A percentile compares a stretch with the other conserved stretches of the same genome.
phyloP scores from a whole-genome alignment of 2,113 vertebrate species.

The Nesospiza acunhae region DNA sequence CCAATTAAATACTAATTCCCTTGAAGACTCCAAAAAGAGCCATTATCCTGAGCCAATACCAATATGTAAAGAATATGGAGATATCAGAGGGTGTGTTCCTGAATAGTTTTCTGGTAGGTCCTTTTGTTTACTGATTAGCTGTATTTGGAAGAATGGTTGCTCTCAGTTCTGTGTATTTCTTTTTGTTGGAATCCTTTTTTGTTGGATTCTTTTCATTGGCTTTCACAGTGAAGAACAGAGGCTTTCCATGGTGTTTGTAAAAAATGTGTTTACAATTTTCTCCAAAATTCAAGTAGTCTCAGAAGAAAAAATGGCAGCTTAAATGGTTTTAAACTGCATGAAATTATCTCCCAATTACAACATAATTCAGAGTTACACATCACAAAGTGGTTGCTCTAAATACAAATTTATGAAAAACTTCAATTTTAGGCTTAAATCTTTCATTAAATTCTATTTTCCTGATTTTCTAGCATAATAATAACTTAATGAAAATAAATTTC shows the following conservation, averaged over 20 bases:
- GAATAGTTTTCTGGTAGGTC: not conserved
- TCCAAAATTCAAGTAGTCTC: not conserved
- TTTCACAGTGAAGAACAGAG: not conserved
- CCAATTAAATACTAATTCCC: not conserved
- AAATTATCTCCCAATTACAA: not conserved
- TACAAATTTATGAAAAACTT: not conserved
- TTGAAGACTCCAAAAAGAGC: not conserved
- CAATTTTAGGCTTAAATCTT: not conserved
- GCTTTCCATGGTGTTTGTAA: not conserved
- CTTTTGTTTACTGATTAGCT: not conserved
- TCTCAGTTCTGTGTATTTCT: not conserved
- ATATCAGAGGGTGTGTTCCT: not conserved
- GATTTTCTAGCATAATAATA: not conserved
- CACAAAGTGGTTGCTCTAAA: not conserved
- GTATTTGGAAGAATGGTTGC: not conserved
- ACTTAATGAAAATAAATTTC: slow-evolving; percentile 1
- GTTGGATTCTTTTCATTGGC: not conserved
- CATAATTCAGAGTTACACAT: not conserved
- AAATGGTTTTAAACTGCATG: not conserved
- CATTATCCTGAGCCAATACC: not conserved
- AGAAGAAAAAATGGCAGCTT: not conserved
- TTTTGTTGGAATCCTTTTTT: not conserved
- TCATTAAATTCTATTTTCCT: not conserved
- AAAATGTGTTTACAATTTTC: not conserved
- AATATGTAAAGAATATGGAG: not conserved